Percentiles rank a stretch among this genome's conserved stretches.
Evolutionary conservation across 2,888 invertebrate species (phyloP).

Genomic region (Pteria penguin): DNA sequence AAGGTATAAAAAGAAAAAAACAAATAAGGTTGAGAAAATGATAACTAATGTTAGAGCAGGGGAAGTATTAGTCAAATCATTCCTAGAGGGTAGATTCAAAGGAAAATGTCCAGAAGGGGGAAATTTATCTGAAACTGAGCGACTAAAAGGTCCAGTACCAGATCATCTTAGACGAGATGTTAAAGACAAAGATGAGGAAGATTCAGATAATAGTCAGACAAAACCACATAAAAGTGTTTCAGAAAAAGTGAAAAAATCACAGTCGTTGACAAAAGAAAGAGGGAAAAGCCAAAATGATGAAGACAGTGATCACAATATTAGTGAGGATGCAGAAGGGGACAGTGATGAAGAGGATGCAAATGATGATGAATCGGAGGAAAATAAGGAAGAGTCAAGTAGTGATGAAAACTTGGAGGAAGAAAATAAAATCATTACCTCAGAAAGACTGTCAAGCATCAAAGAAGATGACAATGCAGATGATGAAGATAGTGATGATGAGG

Average conservation of each 20-base stretch:
- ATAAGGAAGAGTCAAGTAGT: not conserved
- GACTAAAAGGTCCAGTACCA: not conserved
- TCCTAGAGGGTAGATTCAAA: constrained; percentile 52
- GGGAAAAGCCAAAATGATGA: not conserved
- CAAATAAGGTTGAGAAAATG: constrained; percentile 50
- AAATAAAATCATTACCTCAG: not conserved
- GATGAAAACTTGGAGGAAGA: constrained; percentile 13
- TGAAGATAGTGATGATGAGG: constrained; percentile 27
- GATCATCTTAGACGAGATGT: not conserved
- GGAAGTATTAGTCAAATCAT: constrained; percentile 59
- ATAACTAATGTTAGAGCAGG: constrained; percentile 61
- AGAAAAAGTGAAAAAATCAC: not conserved
- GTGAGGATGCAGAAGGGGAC: constrained; percentile 2
- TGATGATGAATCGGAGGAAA: not conserved
- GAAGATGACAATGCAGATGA: constrained; percentile 35
- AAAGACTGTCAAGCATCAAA: not conserved
- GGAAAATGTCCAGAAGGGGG: constrained; percentile 11
- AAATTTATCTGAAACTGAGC: not conserved
- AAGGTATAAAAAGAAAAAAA: constrained; percentile 65
- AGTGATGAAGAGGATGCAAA: constrained; percentile 20
- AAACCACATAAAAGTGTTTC: not conserved
- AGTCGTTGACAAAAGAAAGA: constrained; percentile 4
- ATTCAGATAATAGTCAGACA: not conserved
- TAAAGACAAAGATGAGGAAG: not conserved
- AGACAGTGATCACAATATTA: not conserved